Percentiles rank a stretch among this genome's conserved stretches.
Conservation (phyloP, 2,888 invertebrate genomes). For the Plebejus anna region DNA sequence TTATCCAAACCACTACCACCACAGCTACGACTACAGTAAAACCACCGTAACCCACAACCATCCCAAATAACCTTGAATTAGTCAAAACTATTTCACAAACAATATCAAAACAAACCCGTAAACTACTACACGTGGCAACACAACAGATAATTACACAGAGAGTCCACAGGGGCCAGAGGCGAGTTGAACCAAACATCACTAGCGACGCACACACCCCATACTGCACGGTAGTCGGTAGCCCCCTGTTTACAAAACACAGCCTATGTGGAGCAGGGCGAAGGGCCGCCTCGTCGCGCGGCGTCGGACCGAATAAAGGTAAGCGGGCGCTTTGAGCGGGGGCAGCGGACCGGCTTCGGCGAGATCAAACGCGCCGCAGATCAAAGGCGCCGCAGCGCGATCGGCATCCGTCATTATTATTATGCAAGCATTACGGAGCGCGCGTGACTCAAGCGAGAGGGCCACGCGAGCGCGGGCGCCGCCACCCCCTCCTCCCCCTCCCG, state of each 20-base stretch:
- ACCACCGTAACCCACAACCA: background rate
- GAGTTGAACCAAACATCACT: constrained; percentile 48
- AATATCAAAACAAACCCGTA: constrained; percentile 20
- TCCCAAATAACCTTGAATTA: constrained; percentile 8
- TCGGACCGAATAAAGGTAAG: constrained; percentile 77
- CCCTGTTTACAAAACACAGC: constrained; percentile 78
- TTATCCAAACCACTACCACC: background rate
- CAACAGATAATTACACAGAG: constrained; percentile 62
- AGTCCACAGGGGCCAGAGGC: constrained; percentile 60
- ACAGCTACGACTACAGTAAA: background rate
- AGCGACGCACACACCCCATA: constrained; percentile 65
- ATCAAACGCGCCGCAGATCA: constrained; percentile 77
- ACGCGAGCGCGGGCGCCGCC: constrained; percentile 75
- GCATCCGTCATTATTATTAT: constrained; percentile 81
- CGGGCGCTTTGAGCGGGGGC: constrained; percentile 74
- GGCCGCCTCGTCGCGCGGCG: constrained; percentile 70
- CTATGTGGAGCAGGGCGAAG: constrained; percentile 77
- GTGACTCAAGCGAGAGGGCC: constrained; percentile 78
- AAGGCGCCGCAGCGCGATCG: constrained; percentile 79
- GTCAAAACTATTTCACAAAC: constrained; percentile 20
- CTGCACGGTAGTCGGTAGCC: constrained; percentile 75
- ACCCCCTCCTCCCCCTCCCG: constrained; percentile 42
- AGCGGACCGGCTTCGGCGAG: constrained; percentile 74
- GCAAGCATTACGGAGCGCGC: constrained; percentile 80
- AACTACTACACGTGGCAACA: constrained; percentile 37